Conservation (phyloP, 2,113 vertebrate genomes). For the Semicossyphus pulcher region DNA sequence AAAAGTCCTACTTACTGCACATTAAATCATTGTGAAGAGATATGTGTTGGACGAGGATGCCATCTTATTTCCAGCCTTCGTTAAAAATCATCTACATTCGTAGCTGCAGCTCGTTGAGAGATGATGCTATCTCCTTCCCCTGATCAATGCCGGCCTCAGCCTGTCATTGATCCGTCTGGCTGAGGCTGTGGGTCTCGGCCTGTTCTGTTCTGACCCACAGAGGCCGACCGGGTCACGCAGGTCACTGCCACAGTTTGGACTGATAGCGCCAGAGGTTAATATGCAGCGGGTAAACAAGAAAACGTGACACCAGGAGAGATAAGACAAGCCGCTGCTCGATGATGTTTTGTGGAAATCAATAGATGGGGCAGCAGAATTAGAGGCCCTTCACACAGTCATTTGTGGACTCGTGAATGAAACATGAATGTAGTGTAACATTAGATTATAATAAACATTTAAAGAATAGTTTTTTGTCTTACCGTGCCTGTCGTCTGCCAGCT, state of each 20-base stretch:
- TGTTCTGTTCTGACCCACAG: conserved; percentile 57
- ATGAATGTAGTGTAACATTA: no score
- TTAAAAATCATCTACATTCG: conserved; percentile 36
- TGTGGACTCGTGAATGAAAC: no score
- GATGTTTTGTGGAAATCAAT: conserved; percentile 13
- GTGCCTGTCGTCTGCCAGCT: background rate
- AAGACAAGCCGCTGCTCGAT: background rate
- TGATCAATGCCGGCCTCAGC: conserved; percentile 69
- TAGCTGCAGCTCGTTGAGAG: conserved; percentile 40
- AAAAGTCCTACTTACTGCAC: conserved; percentile 25
- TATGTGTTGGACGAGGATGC: background rate
- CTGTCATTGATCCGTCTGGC: conserved; percentile 71
- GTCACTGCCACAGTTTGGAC: conserved; percentile 66
- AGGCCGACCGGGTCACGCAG: conserved; percentile 49
- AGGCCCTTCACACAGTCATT: background rate
- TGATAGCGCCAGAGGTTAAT: conserved; percentile 67
- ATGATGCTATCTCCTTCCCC: conserved; percentile 52
- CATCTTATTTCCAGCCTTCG: conserved; percentile 33
- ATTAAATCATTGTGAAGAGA: conserved; percentile 26
- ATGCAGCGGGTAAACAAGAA: conserved; percentile 49
- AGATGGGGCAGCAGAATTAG: background rate
- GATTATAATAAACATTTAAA: no score
- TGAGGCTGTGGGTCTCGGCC: conserved; percentile 34
- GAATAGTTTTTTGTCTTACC: background rate
- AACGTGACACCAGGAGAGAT: conserved; percentile 20